A percentile compares a stretch with the other conserved stretches of the same genome.
phyloP scores from a whole-genome alignment of 2,888 invertebrate species.

The Agriopis leucophaearia region DNA sequence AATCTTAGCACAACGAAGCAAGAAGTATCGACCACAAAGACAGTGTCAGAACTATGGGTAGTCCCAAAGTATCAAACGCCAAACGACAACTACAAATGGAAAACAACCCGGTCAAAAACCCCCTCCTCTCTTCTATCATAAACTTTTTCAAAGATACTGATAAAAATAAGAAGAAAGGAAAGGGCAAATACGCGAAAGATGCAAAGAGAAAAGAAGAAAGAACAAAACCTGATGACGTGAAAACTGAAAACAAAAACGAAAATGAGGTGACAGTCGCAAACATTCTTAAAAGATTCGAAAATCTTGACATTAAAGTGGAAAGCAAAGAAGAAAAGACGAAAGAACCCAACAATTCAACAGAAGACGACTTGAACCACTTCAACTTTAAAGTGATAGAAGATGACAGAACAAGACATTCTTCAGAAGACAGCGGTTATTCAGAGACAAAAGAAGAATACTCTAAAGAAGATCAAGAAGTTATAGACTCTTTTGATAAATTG shows the following conservation, averaged over 20 bases:
- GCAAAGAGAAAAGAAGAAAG: neutral
- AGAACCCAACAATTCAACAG: constrained; percentile 41
- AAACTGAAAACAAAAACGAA: constrained; percentile 6
- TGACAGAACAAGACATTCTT: constrained; percentile 61
- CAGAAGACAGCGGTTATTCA: constrained; percentile 74
- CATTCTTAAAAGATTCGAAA: constrained; percentile 37
- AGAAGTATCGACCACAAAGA: neutral
- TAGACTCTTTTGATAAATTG: constrained; percentile 52
- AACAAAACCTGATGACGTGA: constrained; percentile 9
- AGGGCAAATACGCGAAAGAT: constrained; percentile 40
- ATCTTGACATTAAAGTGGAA: constrained; percentile 32
- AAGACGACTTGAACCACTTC: constrained; percentile 67
- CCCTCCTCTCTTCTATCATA: constrained; percentile 40
- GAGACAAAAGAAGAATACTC: constrained; percentile 54
- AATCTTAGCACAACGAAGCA: constrained; percentile 5
- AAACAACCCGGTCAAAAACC: constrained; percentile 60
- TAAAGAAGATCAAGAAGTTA: constrained; percentile 42
- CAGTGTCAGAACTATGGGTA: constrained; percentile 64
- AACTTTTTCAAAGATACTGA: constrained; percentile 54
- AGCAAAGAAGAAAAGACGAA: constrained; percentile 22
- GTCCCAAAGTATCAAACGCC: constrained; percentile 57
- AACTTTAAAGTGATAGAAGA: constrained; percentile 63
- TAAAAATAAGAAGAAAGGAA: constrained; percentile 54
- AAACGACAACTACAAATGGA: constrained; percentile 65
- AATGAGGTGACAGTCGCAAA: constrained; percentile 25